Conservation (phyloP, 2,113 vertebrate genomes). For the Equus quagga region DNA sequence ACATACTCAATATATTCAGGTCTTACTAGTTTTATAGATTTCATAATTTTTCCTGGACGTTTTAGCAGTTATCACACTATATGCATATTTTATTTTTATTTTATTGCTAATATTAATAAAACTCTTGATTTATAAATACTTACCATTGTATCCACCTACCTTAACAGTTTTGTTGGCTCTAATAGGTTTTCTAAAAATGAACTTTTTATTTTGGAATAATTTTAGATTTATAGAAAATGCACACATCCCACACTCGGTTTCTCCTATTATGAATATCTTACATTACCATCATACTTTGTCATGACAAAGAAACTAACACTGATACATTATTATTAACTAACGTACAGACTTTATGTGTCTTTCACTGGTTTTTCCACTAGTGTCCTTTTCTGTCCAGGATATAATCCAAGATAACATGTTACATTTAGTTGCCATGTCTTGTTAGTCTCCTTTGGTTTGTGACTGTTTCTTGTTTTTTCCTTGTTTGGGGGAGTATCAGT, state of each 20-base stretch:
- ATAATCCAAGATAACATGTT: not conserved
- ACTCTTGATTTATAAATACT: not conserved
- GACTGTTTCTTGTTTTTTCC: not conserved
- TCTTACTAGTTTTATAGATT: not conserved
- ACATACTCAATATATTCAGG: not conserved
- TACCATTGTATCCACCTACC: not conserved
- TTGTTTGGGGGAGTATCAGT: not conserved
- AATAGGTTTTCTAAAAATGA: not conserved
- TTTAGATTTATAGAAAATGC: not conserved
- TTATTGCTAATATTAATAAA: not conserved
- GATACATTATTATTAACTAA: not conserved
- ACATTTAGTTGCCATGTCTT: not conserved
- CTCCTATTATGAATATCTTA: not conserved
- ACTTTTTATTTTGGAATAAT: not conserved
- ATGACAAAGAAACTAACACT: not conserved
- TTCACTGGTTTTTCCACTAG: not conserved
- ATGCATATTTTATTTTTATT: not conserved
- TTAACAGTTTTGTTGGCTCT: not conserved
- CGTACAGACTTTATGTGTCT: not conserved
- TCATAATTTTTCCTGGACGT: not conserved
- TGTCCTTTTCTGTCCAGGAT: not conserved
- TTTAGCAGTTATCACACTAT: not conserved
- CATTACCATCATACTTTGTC: not conserved
- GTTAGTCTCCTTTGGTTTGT: not conserved
- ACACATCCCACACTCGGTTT: not conserved